Evolutionary conservation across 2,113 vertebrate genomes (phyloP).

Genomic region (Porphyrio hochstetteri): DNA sequence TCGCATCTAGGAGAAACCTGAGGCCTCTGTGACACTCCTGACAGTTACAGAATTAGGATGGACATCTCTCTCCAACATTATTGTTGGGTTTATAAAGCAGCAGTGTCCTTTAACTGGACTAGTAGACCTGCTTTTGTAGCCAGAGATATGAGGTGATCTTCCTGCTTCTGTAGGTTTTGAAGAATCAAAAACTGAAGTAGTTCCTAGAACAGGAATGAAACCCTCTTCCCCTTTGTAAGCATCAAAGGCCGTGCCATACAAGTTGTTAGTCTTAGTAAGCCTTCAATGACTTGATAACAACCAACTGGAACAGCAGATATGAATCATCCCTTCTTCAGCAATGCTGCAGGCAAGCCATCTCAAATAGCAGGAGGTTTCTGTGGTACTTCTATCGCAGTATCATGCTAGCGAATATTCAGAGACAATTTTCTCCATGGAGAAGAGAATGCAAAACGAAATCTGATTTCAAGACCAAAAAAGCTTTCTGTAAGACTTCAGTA

Average conservation of each 20-base stretch:
- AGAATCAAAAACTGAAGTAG: not conserved
- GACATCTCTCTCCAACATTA: not conserved
- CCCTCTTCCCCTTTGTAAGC: not conserved
- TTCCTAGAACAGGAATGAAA: not conserved
- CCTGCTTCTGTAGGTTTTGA: not conserved
- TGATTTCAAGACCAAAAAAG: not conserved
- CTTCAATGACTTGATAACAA: not conserved
- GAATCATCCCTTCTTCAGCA: not conserved
- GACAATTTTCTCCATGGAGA: not conserved
- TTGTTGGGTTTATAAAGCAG: not conserved
- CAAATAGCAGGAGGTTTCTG: not conserved
- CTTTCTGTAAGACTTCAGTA: not conserved
- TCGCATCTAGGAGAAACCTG: not conserved
- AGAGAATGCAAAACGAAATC: not conserved
- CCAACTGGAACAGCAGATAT: not conserved
- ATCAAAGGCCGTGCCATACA: not conserved
- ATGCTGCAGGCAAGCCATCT: not conserved
- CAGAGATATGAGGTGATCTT: not conserved
- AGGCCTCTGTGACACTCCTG: not conserved
- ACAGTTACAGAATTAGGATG: not conserved
- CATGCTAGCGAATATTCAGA: not conserved
- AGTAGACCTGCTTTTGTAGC: not conserved
- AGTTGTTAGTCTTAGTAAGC: not conserved
- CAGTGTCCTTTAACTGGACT: not conserved
- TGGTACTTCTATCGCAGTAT: not conserved